A percentile compares a stretch with the other conserved stretches of the same genome.
phyloP scores from a whole-genome alignment of 2,113 vertebrate genomes.

The Vidua chalybeata region DNA sequence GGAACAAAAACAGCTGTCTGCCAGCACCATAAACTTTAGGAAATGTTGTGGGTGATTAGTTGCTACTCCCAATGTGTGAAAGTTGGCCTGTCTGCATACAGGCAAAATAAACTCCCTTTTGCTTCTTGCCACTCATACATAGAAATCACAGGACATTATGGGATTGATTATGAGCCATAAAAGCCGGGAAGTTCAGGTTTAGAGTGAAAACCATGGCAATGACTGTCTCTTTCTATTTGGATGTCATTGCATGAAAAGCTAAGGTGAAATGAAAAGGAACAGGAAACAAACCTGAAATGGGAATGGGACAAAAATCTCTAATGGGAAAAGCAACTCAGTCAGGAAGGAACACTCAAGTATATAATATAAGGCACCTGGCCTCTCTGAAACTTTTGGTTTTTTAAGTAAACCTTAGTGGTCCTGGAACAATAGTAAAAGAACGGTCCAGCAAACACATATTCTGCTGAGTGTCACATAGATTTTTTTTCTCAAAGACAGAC shows the following conservation, averaged over 20 bases:
- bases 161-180: slow-evolving; percentile 45
- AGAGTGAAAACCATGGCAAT: background rate
- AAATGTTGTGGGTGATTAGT: slow-evolving; percentile 60
- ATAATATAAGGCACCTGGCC: slow-evolving; percentile 41
- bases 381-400: background rate
- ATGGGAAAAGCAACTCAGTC: slow-evolving; percentile 16
- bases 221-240: slow-evolving; percentile 27
- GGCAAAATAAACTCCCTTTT: slow-evolving; percentile 40
- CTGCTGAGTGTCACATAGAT: background rate
- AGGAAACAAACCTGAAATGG: slow-evolving; percentile 31
- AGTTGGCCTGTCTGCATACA: slow-evolving; percentile 42
- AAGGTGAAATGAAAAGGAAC: slow-evolving; percentile 41
- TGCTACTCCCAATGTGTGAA: slow-evolving; percentile 62
- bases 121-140: background rate
- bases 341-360: slow-evolving; percentile 22
- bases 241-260: background rate
- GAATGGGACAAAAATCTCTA: slow-evolving; percentile 5
- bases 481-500: background rate
- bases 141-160: slow-evolving; percentile 2
- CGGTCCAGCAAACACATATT: background rate
- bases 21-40: slow-evolving; percentile 50
- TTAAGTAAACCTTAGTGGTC: background rate
- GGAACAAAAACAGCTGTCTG: slow-evolving; percentile 50
- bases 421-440: background rate
- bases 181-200: slow-evolving; percentile 38